These are phyloP conservation scores for Oscarella lobularis DNA, from an alignment of 37 sponge, comb jelly and placozoan species.

Conservation along the genomic window DNA sequence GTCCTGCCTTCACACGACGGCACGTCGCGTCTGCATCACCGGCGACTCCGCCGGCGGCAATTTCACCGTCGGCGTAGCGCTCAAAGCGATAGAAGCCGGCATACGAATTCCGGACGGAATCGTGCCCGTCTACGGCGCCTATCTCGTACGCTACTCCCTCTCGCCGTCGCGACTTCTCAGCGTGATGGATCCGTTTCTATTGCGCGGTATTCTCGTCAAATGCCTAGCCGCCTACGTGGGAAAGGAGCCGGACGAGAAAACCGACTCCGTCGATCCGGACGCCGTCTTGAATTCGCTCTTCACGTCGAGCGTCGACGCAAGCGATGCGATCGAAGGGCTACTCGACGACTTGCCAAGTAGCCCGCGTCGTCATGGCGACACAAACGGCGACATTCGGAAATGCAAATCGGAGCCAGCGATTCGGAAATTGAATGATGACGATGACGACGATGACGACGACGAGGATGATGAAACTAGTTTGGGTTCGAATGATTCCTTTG, in stretches of 20 bases:
- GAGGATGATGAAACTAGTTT: neutral
- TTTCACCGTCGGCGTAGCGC: constrained; percentile 43
- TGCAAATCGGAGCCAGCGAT: neutral
- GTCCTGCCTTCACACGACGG: constrained; percentile 60
- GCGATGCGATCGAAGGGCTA: too few species aligned
- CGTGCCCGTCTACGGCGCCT: constrained; percentile 55
- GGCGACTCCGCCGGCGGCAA: constrained; percentile 97
- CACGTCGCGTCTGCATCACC: constrained; percentile 51
- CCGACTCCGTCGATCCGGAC: neutral
- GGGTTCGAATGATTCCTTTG: neutral
- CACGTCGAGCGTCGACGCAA: too few species aligned
- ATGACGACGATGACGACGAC: constrained; percentile 1
- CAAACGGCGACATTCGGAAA: neutral
- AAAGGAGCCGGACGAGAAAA: neutral
- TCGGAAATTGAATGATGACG: neutral
- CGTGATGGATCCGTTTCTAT: constrained; percentile 74
- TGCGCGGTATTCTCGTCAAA: constrained; percentile 58
- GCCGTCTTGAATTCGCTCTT: too few species aligned
- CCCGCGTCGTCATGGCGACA: neutral
- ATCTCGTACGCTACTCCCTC: constrained; percentile 8
- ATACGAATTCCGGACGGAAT: constrained; percentile 67
- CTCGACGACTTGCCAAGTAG: too few species aligned
- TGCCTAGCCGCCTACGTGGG: constrained; percentile 31
- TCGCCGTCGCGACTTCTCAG: constrained; percentile 73
- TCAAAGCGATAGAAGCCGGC: constrained; percentile 61